These are phyloP conservation scores for Macquaria ambigua DNA, from an alignment of 2,113 vertebrate species.

Conservation along the genomic window DNA sequence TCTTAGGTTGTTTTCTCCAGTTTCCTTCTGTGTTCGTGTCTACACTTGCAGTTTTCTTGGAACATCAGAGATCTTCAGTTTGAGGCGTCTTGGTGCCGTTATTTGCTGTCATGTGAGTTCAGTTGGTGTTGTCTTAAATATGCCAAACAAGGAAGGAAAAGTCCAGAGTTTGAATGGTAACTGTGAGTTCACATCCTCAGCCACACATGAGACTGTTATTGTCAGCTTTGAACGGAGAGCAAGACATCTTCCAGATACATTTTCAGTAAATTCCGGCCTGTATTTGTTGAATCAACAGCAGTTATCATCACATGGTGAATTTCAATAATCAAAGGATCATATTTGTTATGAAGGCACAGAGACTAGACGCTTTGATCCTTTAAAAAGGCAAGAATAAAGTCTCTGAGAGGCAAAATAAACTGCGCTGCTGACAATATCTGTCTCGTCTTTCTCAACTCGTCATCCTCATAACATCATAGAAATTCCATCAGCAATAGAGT, in stretches of 20 bases:
- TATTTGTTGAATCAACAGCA: conserved; percentile 51
- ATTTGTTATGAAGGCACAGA: conserved; percentile 54
- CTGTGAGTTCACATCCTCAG: conserved; percentile 15
- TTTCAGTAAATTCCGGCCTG: conserved; percentile 21
- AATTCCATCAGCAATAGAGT: conserved; percentile 7
- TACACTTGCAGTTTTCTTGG: background rate
- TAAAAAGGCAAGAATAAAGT: conserved; percentile 29
- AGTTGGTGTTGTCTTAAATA: background rate
- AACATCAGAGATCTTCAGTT: background rate
- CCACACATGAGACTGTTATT: background rate
- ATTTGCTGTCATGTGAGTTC: background rate
- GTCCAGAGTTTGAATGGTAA: background rate
- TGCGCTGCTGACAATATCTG: conserved; percentile 21
- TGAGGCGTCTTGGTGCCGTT: background rate
- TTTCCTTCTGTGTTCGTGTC: background rate
- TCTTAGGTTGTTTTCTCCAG: background rate
- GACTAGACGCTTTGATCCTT: conserved; percentile 39
- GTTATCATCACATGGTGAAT: conserved; percentile 39
- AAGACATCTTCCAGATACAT: conserved; percentile 19
- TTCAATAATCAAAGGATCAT: conserved; percentile 61
- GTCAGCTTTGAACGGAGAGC: background rate
- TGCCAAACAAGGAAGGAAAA: background rate
- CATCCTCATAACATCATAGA: conserved; percentile 18
- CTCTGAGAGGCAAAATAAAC: conserved; percentile 44
- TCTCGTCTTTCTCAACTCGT: conserved; percentile 21